Evolutionary conservation across 2,888 invertebrate species (phyloP), one percentile per base, ranked within the genome.

Genomic region (Cerastis leucographa): DNA sequence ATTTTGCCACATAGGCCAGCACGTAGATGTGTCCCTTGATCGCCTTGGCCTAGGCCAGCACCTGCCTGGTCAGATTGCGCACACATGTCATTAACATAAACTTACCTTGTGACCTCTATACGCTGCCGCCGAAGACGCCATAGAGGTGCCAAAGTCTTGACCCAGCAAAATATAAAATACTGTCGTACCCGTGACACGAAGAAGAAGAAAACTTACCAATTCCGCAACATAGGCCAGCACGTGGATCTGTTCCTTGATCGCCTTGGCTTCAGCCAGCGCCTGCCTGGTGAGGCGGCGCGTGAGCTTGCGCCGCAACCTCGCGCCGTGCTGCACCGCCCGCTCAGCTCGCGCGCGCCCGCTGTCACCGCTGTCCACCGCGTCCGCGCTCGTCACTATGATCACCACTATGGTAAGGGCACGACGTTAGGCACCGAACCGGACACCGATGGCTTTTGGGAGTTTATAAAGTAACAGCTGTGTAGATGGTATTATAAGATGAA

Each of bases 1-100:
- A 92, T 95, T 98, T 98, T 29, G 97, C 98, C 17, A 98, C 98
- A 91, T 98, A 98, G 65, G 97, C 97, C 42, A 98, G 97, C 81
- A 98, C 97, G 88, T 98, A 97, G 62, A 98, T 98, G 92, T 98
- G 98, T 83, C 98, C 98, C 92, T 98, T 98, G 72, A 98, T 96
- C 0, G 98, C 98, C 91, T 98, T 97, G 22, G 98, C 98, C 92
- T 98, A 98, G 0, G 97, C 97, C 56, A 98, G 94, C 6, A 98
- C 98, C 90, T 98, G 97, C 84, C 98, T 97, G 6, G 98, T 98
- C 75, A 98, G 96, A n/a, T n/a, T n/a, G n/a, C n/a, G n/a, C n/a
- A n/a, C n/a, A n/a, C n/a, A n/a, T n/a, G n/a, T n/a, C n/a, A n/a
- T n/a, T n/a, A n/a, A n/a, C n/a, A n/a, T n/a, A n/a, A n/a, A n/a